phyloP scores from a whole-genome alignment of 1,140 invertebrate species.

The Bombus difficillimus region DNA sequence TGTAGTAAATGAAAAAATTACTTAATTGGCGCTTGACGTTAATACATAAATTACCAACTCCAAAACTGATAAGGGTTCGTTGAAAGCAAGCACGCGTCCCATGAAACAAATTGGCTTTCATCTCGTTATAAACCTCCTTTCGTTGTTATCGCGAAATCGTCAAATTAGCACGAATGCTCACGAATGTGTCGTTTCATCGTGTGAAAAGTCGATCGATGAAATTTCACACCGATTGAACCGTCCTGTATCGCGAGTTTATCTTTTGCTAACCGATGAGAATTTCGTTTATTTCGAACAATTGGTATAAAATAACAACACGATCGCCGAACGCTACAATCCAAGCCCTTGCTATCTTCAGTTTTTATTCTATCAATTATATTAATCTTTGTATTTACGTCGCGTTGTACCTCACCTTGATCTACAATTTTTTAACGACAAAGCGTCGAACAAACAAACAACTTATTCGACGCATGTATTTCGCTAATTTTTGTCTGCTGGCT shows the following conservation, averaged over 20 bases:
- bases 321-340: no score
- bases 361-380: background rate
- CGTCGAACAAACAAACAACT: background rate
- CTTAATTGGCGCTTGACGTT: conserved; percentile 35
- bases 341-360: no score
- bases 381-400: background rate
- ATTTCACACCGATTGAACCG: background rate
- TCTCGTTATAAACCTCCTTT: background rate
- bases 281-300: background rate
- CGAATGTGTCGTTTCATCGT: background rate
- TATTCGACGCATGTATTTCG: background rate
- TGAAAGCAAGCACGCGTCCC: background rate
- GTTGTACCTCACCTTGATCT: rapidly evolving
- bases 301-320: no score
- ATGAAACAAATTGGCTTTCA: background rate
- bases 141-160: conserved; percentile 41
- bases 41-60: background rate
- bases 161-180: conserved; percentile 27
- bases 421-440: background rate
- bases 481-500: no score
- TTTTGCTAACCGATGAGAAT: background rate
- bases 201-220: background rate
- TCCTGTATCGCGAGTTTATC: background rate
- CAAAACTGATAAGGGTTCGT: conserved; percentile 8
- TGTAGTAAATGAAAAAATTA: conserved; percentile 14